Conservation (phyloP, 2,888 invertebrate genomes). For the Plusia festucae region DNA sequence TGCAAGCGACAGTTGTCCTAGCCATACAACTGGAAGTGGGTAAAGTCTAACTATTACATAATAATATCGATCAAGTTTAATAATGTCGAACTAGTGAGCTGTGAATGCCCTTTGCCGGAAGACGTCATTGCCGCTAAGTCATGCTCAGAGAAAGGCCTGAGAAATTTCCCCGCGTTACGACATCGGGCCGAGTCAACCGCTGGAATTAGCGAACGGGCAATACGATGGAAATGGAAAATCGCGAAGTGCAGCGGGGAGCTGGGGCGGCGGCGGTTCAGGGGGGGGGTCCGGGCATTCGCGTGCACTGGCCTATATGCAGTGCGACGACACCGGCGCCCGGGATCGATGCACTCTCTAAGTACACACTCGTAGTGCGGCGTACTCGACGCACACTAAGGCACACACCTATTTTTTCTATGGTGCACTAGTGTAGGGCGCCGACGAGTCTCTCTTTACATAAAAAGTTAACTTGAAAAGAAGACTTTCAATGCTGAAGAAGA, state of each 20-base stretch:
- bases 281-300: conserved; percentile 84
- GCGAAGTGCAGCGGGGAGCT: conserved; percentile 78
- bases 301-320: conserved; percentile 90
- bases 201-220: conserved; percentile 80
- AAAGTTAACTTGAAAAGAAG: conserved; percentile 79
- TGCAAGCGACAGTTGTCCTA: neutral
- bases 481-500: conserved; percentile 77
- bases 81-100: conserved; percentile 64
- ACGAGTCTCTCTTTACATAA: conserved; percentile 77
- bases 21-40: neutral
- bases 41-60: conserved; percentile 39
- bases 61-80: conserved; percentile 55
- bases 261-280: conserved; percentile 51
- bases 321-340: conserved; percentile 88
- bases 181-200: conserved; percentile 71
- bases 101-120: conserved; percentile 77
- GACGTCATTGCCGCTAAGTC: conserved; percentile 63
- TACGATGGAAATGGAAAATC: conserved; percentile 87
- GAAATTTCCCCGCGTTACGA: conserved; percentile 81
- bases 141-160: conserved; percentile 77
- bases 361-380: conserved; percentile 80
- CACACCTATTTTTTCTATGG: conserved; percentile 83
- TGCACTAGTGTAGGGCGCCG: conserved; percentile 78
- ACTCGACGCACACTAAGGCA: conserved; percentile 83
- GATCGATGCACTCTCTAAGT: conserved; percentile 88